Base-by-base conservation (phyloP, 2,113 vertebrate species). In the Synchiropus splendidus region DNA sequence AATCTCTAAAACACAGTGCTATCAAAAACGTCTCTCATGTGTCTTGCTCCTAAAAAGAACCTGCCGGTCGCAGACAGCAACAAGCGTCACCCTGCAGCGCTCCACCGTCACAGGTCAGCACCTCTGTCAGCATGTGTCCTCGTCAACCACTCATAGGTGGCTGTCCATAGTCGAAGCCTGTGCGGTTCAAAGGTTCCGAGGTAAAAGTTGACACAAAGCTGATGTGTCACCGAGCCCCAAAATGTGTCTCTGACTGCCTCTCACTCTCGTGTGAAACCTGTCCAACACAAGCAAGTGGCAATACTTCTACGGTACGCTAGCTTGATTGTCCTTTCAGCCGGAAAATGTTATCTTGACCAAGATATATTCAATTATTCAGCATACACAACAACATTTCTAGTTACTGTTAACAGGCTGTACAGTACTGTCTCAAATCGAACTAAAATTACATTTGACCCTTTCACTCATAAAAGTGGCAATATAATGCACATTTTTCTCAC, bases 181-280 rank as follows among this genome's bases (percentile, higher is more conserved):
- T n/a, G 39, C 55, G 51, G 73, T 66, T 72, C 59, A 74, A 68
- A 77, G 67, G 62, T 72, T 64, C 38, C 48, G 42, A 61, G 51
- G 61, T 48, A 32, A 36, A 38, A 51, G 66, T 61, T 63, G 51
- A 68, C 39, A 61, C 54, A 69, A 48, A 42, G 40, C 31, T 44
- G 37, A 18, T 33, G 35, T 51, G 41, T 53, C 67, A 61, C 27
- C 72, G 63, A 75, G 58, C 67, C 70, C 51, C 54, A 75, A 72
- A 62, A 75, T 37, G 51, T 58, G 49, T 36, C 45, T 53, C 52
- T 45, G 18, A 53, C 59, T 50, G 18, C 54, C 51, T 52, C 58
- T 48, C 43, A 61, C 48, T 36, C 16, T 6, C 6, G 13, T 15
- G 15, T 42, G 38, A 53, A 12, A 16, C 39, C 1, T 12, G 38